These are phyloP conservation scores for Babyrousa celebensis DNA, from an alignment of 2,797 vertebrate species.

Conservation along the genomic window DNA sequence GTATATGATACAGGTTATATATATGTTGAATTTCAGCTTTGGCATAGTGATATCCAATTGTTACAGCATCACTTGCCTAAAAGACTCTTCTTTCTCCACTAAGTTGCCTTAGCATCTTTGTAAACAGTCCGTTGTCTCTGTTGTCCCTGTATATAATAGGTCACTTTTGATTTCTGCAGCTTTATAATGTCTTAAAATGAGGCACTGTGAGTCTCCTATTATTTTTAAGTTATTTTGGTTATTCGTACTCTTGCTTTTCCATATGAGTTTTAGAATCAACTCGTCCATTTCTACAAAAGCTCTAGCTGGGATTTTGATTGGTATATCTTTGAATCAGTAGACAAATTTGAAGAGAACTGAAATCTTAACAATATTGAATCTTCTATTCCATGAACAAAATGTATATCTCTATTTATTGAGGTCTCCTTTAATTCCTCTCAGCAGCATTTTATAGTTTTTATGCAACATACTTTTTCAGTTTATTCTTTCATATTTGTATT, in stretches of 20 bases:
- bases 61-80: background rate
- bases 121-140: slow-evolving; percentile 3
- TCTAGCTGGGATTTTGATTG: background rate
- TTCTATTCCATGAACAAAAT: background rate
- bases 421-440: slow-evolving; percentile 38
- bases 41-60: background rate
- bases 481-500: slow-evolving; percentile 38
- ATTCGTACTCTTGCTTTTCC: slow-evolving; percentile 10
- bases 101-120: background rate
- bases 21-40: background rate
- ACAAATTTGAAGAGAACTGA: background rate
- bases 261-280: slow-evolving; percentile 23
- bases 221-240: slow-evolving; percentile 38
- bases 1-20: background rate
- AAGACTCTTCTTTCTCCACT: slow-evolving; percentile 34
- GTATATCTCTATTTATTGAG: background rate
- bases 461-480: slow-evolving; percentile 54
- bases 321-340: slow-evolving; percentile 13
- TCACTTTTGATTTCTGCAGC: background rate
- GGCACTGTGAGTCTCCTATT: background rate
- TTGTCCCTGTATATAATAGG: background rate
- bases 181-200: slow-evolving; percentile 23
- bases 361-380: slow-evolving; percentile 48
- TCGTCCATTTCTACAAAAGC: background rate
- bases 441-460: slow-evolving; percentile 20